phyloP scores from a whole-genome alignment of 2,888 invertebrate species.

The Trissolcus brochymenae region DNA sequence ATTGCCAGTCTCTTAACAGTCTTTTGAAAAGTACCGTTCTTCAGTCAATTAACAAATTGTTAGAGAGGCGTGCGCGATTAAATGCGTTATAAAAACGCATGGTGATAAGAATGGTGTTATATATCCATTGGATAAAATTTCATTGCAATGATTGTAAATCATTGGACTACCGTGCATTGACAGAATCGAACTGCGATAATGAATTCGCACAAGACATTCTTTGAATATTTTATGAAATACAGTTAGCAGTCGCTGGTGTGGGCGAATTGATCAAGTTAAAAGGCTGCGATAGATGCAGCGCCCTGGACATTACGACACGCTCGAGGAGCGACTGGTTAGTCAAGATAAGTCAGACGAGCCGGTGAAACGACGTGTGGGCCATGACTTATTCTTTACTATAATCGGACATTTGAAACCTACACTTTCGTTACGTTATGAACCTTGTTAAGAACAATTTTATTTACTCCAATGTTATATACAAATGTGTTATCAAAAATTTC shows the following conservation, averaged over 20 bases:
- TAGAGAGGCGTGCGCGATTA: too few species aligned
- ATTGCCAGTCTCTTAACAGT: constrained; percentile 1
- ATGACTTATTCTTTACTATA: constrained; percentile 60
- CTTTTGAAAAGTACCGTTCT: not conserved
- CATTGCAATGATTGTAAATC: constrained; percentile 12
- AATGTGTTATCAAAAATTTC: too few species aligned
- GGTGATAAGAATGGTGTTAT: too few species aligned
- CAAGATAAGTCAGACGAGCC: constrained; percentile 50
- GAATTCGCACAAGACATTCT: constrained; percentile 43
- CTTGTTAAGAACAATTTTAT: not conserved
- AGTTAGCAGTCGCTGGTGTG: constrained; percentile 35
- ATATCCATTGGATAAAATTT: constrained; percentile 8
- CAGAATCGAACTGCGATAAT: constrained; percentile 12
- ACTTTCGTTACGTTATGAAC: constrained; percentile 20
- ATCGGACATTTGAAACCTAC: constrained; percentile 59
- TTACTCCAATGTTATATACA: too few species aligned
- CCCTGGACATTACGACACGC: constrained; percentile 43
- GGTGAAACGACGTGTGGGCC: constrained; percentile 57
- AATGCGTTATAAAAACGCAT: too few species aligned
- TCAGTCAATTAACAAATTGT: not conserved
- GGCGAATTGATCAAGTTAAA: constrained; percentile 54
- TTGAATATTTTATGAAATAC: constrained; percentile 42
- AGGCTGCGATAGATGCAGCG: constrained; percentile 41
- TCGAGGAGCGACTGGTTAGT: constrained; percentile 41
- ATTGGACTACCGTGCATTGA: not conserved